Conservation (phyloP, 2,888 invertebrate genomes). For the Dasysyrphus tricinctus region DNA sequence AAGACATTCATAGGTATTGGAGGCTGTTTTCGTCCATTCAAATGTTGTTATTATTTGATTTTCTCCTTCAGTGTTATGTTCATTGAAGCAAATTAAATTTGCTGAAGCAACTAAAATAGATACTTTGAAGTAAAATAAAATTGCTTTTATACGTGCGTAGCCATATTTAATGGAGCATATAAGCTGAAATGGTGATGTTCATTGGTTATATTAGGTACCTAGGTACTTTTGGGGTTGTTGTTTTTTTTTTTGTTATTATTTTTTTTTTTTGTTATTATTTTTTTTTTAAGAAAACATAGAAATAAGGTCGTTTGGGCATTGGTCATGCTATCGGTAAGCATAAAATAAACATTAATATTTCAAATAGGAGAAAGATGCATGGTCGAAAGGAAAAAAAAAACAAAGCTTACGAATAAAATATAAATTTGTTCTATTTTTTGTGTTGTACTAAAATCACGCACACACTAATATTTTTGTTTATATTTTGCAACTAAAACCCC, state of each 20-base stretch:
- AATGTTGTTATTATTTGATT: neutral
- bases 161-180: constrained; percentile 35
- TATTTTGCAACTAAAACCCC: too few relatives aligned
- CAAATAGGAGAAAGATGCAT: neutral
- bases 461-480: neutral
- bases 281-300: neutral
- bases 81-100: constrained; percentile 31
- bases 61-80: constrained; percentile 17
- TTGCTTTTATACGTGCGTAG: constrained; percentile 26
- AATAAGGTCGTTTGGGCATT: neutral
- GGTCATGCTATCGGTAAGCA: neutral
- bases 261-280: neutral
- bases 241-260: constrained; percentile 4
- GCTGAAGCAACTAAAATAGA: constrained; percentile 9
- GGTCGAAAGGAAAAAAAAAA: neutral
- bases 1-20: neutral
- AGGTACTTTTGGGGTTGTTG: neutral
- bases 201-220: constrained; percentile 23
- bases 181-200: constrained; percentile 37
- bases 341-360: neutral
- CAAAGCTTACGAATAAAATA: constrained; percentile 13
- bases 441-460: neutral
- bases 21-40: neutral
- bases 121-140: constrained; percentile 18
- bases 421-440: neutral